These are phyloP conservation scores for Madoqua kirkii DNA, from an alignment of 2,113 vertebrate species.

Conservation along the genomic window DNA sequence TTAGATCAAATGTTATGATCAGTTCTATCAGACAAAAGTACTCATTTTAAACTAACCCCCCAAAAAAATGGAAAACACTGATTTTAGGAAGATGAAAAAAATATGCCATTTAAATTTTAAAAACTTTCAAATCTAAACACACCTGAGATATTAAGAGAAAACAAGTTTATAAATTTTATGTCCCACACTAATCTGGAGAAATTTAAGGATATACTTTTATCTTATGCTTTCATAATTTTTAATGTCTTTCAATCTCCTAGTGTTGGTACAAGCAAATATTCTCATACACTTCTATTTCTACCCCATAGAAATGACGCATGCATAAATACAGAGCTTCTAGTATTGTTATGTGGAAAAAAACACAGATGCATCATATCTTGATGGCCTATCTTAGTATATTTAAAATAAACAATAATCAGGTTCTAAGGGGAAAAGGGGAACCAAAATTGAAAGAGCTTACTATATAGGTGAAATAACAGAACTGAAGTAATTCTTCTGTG, in stretches of 20 bases:
- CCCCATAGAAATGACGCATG: not conserved
- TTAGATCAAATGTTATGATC: not conserved
- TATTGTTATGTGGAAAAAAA: not conserved
- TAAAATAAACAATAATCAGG: not conserved
- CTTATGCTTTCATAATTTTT: not conserved
- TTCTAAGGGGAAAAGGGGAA: not conserved
- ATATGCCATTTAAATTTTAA: not conserved
- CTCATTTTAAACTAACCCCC: not conserved
- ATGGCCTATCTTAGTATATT: not conserved
- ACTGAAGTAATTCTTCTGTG: not conserved
- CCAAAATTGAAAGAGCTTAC: not conserved
- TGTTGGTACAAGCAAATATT: not conserved
- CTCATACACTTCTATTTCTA: not conserved
- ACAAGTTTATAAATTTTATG: not conserved
- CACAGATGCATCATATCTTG: not conserved
- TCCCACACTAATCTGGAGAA: not conserved
- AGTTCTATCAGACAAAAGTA: not conserved
- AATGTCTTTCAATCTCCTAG: not conserved
- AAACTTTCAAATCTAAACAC: not conserved
- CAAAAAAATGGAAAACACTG: not conserved
- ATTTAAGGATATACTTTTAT: not conserved
- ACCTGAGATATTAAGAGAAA: not conserved
- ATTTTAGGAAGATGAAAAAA: not conserved
- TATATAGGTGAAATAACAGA: not conserved
- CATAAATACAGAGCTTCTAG: not conserved